A percentile compares a stretch with the other conserved stretches of the same genome.
These are phyloP conservation scores for Drosophila subpulchrella DNA, from an alignment of 1,140 invertebrate genomes.

Conservation along the genomic window DNA sequence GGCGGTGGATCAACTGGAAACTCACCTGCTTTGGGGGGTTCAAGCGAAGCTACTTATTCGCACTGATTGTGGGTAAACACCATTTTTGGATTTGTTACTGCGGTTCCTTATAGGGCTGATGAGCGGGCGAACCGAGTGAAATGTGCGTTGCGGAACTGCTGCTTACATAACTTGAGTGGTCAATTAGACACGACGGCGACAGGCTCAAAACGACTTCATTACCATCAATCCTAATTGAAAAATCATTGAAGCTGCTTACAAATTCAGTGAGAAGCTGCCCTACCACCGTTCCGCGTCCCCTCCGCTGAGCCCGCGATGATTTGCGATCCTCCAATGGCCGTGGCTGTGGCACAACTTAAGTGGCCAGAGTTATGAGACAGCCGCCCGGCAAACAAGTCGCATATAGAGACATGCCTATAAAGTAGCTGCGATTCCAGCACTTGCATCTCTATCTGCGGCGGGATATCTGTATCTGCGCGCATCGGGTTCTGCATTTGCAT, in stretches of 20 bases:
- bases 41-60: conserved; percentile 36
- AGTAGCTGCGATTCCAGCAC: conserved; percentile 35
- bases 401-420: conserved; percentile 34
- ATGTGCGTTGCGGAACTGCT: conserved; percentile 6
- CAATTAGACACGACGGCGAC: conserved; percentile 56
- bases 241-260: conserved; percentile 63
- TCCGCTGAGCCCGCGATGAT: conserved; percentile 44
- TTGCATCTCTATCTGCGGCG: conserved; percentile 34
- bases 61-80: conserved; percentile 42
- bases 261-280: conserved; percentile 60
- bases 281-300: conserved; percentile 5
- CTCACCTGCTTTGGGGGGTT: conserved; percentile 1
- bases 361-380: conserved; percentile 73
- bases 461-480: conserved; percentile 43
- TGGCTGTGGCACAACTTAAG: conserved; percentile 71
- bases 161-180: conserved; percentile 49
- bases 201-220: conserved; percentile 69
- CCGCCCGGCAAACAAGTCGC: conserved; percentile 29
- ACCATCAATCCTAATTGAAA: conserved; percentile 81
- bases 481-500: conserved; percentile 40
- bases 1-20: not conserved
- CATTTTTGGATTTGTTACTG: conserved; percentile 12
- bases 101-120: conserved; percentile 36
- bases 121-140: not conserved
- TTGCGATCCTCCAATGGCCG: conserved; percentile 48